Conservation (phyloP, 1,140 invertebrate genomes). For the Zaprionus africanus region DNA sequence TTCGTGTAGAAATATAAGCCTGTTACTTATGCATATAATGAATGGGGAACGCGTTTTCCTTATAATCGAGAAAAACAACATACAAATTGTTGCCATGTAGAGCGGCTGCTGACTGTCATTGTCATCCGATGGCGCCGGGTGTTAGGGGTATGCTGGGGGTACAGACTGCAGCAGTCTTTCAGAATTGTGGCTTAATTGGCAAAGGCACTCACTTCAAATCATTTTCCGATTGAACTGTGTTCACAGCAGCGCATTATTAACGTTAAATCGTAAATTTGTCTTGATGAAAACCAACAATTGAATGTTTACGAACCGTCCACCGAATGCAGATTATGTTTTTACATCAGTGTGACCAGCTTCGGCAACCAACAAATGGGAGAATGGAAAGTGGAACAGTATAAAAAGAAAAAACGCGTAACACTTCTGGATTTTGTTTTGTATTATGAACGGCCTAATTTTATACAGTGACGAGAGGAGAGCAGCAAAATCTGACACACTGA, state of each 20-base stretch:
- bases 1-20: constrained; percentile 17
- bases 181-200: constrained; percentile 34
- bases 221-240: constrained; percentile 57
- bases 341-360: constrained; percentile 25
- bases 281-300: constrained; percentile 58
- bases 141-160: constrained; percentile 44
- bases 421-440: not conserved
- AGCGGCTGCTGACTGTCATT: constrained; percentile 27
- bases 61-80: constrained; percentile 17
- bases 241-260: constrained; percentile 66
- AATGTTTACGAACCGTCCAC: constrained; percentile 47
- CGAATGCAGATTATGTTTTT: constrained; percentile 40
- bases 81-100: constrained; percentile 16
- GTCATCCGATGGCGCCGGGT: constrained; percentile 10
- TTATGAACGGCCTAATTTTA: not conserved
- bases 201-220: constrained; percentile 73
- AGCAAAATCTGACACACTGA: not conserved
- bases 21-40: constrained; percentile 8
- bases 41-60: constrained; percentile 15
- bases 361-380: not conserved
- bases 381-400: not conserved
- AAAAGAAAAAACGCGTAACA: not conserved
- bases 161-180: constrained; percentile 63
- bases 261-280: constrained; percentile 52
- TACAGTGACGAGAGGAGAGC: not conserved